These are phyloP conservation scores for Phyllotis vaccarum DNA, from an alignment of 2,797 vertebrate genomes.

Conservation along the genomic window DNA sequence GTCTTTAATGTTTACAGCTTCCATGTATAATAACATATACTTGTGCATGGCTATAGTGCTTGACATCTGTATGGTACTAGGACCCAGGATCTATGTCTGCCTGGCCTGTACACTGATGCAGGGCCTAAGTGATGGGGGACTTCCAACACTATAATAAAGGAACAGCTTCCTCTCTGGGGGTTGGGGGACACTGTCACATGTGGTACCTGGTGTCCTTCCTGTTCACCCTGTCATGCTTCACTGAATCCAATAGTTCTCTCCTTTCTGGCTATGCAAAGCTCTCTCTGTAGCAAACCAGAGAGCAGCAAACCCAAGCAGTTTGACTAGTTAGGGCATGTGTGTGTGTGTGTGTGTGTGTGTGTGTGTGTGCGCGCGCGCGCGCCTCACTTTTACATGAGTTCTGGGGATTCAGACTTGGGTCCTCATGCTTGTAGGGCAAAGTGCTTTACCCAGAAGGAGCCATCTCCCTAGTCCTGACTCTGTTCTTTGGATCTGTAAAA, in stretches of 20 bases:
- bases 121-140: not conserved
- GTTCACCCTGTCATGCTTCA: not conserved
- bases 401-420: not conserved
- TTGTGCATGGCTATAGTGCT: not conserved
- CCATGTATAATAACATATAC: fast-evolving
- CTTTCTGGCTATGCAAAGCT: not conserved
- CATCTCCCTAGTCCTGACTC: not conserved
- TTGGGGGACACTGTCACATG: not conserved
- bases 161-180: not conserved
- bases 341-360: not conserved
- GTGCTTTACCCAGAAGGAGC: not conserved
- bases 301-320: not conserved
- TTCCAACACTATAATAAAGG: not conserved
- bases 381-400: not conserved
- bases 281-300: not conserved
- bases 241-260: not conserved
- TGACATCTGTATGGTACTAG: not conserved
- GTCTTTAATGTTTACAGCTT: not conserved
- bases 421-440: not conserved
- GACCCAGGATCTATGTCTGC: fast-evolving
- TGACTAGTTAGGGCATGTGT: not conserved
- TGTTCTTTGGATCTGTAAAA: not conserved
- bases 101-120: not conserved
- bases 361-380: not conserved
- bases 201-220: not conserved